Base-by-base conservation (phyloP, 2,888 invertebrate species). In the Eurytoma adleriae region DNA sequence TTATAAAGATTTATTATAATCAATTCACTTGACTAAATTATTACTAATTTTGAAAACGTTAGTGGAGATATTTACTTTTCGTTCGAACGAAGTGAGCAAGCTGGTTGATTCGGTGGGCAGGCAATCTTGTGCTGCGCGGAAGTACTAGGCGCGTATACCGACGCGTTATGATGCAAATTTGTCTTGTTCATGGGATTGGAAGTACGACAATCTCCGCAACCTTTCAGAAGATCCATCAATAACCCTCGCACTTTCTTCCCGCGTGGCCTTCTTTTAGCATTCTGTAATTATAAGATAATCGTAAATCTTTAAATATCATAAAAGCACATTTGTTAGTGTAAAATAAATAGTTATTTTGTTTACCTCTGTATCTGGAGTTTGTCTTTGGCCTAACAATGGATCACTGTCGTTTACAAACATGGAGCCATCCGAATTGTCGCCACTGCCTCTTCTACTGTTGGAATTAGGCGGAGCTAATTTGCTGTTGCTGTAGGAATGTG, bases 241-340 rank as follows among this genome's bases (percentile, higher is more conserved):
- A 90, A 84, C 5, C 86, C 87, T 74, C 89, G 84, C 0, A 90
- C 88, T 61, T 80, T 87, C 84, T 86, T 90, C 1, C 88, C 89
- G n/a, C 85, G 86, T n/a, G 84, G 81, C 80, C 86, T 88, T 82
- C 87, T 85, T 75, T 88, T 88, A 81, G 86, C 86, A 0, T 78
- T 83, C 89, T 90, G 70, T 12, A 59, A 72, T 12, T 52, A 30
- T 52, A 62, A 70, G 4, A 73, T 16, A 54, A 61, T 40, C 13
- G 14, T 18, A 30, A 27, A 71, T n/a, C 24, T 3, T 72, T 62
- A 52, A 40, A 64, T 16, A 71, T 40, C 7, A 1, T 1, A 40
- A 10, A 7, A 1, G 40, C 10, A 40, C 7, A 7, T 40, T 1
- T 40, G 10, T 10, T 40, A 40, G 7, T 10, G 10, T 10, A 40